phyloP scores from a whole-genome alignment of 2,113 vertebrate genomes.

The Indri indri region DNA sequence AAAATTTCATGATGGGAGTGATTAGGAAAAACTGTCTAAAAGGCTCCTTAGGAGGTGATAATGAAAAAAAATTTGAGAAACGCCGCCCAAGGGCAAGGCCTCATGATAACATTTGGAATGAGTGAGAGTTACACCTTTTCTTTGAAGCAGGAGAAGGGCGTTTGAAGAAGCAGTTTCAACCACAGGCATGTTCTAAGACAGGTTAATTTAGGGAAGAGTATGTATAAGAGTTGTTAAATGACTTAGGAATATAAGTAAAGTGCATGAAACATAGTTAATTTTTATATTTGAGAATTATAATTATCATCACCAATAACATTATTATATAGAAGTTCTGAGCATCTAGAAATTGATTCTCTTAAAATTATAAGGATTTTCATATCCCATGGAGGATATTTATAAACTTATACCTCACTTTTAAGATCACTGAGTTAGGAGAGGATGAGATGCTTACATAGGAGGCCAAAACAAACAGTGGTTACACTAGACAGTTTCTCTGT shows the following conservation, averaged over 20 bases:
- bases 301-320: neutral
- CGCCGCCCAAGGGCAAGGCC: neutral
- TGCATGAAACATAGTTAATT: neutral
- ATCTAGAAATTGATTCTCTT: neutral
- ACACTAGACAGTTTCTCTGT: neutral
- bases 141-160: neutral
- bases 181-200: neutral
- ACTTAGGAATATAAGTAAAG: neutral
- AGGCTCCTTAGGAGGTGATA: neutral
- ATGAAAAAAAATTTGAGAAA: neutral
- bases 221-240: neutral
- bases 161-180: neutral
- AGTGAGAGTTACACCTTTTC: neutral
- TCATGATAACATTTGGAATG: neutral
- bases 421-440: neutral
- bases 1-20: neutral
- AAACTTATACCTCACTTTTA: neutral
- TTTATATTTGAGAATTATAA: neutral
- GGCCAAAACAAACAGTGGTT: neutral
- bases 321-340: neutral
- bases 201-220: neutral
- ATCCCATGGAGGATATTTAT: neutral
- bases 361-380: neutral
- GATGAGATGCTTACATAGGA: neutral
- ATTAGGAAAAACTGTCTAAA: neutral